phyloP scores from a whole-genome alignment of 2,888 invertebrate genomes.

The Callimorpha dominula region DNA sequence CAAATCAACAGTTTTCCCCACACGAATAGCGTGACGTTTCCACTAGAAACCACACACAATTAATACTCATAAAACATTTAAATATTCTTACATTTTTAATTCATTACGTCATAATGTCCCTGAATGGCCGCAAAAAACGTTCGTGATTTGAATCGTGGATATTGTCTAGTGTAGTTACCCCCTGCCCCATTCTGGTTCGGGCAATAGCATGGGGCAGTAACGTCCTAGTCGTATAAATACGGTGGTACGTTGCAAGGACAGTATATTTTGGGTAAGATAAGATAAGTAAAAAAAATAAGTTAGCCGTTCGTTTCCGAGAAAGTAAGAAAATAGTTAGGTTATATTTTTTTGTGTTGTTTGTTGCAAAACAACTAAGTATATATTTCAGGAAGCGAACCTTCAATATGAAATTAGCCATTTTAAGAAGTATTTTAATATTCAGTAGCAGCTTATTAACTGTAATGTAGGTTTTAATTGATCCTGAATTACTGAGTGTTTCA shows the following conservation, averaged over 20 bases:
- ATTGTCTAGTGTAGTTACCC: slow-evolving; percentile 22
- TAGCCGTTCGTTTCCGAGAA: slow-evolving; percentile 36
- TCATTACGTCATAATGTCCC: slow-evolving; percentile 74
- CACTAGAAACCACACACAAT: slow-evolving; percentile 63
- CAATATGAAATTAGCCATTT: too few species aligned
- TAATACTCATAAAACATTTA: slow-evolving; percentile 75
- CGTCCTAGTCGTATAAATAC: slow-evolving; percentile 45
- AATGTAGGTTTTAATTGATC: not conserved
- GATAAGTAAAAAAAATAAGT: slow-evolving; percentile 49
- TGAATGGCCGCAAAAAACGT: slow-evolving; percentile 76
- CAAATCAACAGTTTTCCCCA: slow-evolving; percentile 28
- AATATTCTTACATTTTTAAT: slow-evolving; percentile 71
- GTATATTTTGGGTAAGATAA: slow-evolving; percentile 60
- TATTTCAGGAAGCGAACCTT: not conserved
- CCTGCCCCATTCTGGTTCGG: not conserved
- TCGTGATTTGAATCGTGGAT: slow-evolving; percentile 70
- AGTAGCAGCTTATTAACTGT: not conserved
- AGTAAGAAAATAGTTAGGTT: not conserved
- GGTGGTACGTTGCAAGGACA: slow-evolving; percentile 47
- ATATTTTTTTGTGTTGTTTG: not conserved
- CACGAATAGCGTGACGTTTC: slow-evolving; percentile 56
- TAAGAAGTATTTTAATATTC: not conserved
- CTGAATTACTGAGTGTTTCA: too few species aligned
- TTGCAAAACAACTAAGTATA: not conserved
- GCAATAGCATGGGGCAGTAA: slow-evolving; percentile 27